These are phyloP conservation scores for Metellina segmentata DNA, from an alignment of 2,888 invertebrate genomes.

Conservation along the genomic window DNA sequence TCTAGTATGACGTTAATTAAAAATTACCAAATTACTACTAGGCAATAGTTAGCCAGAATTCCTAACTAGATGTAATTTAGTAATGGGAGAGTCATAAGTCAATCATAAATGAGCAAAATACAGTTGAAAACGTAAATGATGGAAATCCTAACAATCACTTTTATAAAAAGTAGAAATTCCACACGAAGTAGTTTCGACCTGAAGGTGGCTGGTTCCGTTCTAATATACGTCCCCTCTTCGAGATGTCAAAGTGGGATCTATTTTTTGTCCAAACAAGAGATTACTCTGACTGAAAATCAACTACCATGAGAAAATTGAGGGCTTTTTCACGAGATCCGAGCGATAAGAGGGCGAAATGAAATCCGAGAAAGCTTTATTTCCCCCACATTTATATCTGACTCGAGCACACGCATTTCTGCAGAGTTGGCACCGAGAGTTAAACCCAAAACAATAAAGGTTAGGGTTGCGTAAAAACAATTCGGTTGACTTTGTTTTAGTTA, in stretches of 20 bases:
- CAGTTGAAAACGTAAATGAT: too few species aligned
- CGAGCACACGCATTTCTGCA: too few species aligned
- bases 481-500: not conserved
- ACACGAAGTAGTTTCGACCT: too few species aligned
- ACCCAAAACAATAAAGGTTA: not conserved
- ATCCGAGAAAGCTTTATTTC: not conserved
- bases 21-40: too few species aligned
- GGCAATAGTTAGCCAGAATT: too few species aligned
- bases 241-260: slow-evolving; percentile 44
- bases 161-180: too few species aligned
- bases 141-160: too few species aligned
- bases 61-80: too few species aligned
- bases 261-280: slow-evolving; percentile 67
- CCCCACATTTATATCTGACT: not conserved
- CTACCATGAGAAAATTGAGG: slow-evolving; percentile 58
- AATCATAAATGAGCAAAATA: too few species aligned
- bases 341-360: not conserved
- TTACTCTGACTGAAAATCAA: slow-evolving; percentile 50
- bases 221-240: not conserved
- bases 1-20: too few species aligned
- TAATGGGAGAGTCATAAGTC: too few species aligned
- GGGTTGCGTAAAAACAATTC: not conserved
- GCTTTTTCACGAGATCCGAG: not conserved
- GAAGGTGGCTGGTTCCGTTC: not conserved
- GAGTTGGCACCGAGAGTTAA: not conserved